Percentiles rank a stretch among this genome's conserved stretches.
These are phyloP conservation scores for Bursaphelenchus okinawaensis DNA, from an alignment of 2,888 invertebrate species.

Conservation along the genomic window DNA sequence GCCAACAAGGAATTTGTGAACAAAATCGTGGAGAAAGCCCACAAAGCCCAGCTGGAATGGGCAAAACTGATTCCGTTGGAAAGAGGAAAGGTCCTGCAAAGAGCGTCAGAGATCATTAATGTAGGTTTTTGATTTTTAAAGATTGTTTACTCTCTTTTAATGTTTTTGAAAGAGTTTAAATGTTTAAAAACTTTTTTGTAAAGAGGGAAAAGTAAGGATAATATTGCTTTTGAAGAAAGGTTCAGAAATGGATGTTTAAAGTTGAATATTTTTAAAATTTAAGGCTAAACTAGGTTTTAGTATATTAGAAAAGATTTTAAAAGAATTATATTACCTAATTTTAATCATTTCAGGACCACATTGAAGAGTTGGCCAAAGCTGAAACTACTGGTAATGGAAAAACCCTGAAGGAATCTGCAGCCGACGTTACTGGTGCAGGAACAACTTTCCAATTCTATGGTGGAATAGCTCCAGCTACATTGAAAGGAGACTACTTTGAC, in stretches of 20 bases:
- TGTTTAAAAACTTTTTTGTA: no score
- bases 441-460: slow-evolving; percentile 38
- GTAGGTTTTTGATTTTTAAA: slow-evolving; percentile 20
- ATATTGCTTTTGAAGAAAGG: no score
- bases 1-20: slow-evolving; percentile 17
- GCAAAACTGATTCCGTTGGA: slow-evolving; percentile 34
- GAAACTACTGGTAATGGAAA: slow-evolving; percentile 63
- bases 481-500: slow-evolving; percentile 46
- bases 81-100: slow-evolving; percentile 42
- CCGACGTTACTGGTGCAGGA: slow-evolving; percentile 41
- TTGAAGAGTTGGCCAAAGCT: slow-evolving; percentile 55
- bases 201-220: no score
- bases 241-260: no score
- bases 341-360: slow-evolving; percentile 26
- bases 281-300: no score
- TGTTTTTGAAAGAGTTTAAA: no score
- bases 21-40: slow-evolving; percentile 22
- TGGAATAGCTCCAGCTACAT: slow-evolving; percentile 40
- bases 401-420: slow-evolving; percentile 63
- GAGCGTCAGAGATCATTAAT: slow-evolving; percentile 43
- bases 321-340: no score
- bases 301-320: no score
- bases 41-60: slow-evolving; percentile 30
- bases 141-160: background rate
- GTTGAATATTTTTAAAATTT: no score